Percentiles rank a stretch among this genome's conserved stretches.
Evolutionary conservation across 2,888 invertebrate species (phyloP).

Genomic region (Diarsia dahlii): DNA sequence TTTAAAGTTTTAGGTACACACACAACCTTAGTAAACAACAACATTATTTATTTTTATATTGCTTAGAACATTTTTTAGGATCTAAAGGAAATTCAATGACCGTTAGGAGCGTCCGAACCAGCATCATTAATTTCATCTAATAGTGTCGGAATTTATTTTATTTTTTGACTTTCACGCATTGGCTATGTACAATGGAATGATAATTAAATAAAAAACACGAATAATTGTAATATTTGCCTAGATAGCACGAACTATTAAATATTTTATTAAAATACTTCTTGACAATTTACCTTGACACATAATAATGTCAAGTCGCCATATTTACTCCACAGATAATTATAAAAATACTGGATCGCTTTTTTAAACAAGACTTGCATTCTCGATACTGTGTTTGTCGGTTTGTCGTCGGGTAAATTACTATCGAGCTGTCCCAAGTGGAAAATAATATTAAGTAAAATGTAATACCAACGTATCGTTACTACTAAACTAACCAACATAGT

Average conservation of each 20-base stretch:
- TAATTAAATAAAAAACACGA: slow-evolving; percentile 31
- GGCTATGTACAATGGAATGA: slow-evolving; percentile 44
- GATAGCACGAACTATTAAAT: slow-evolving; percentile 42
- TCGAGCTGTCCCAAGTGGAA: not conserved
- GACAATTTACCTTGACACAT: slow-evolving; percentile 82
- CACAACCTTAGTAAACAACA: slow-evolving; percentile 71
- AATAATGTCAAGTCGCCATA: slow-evolving; percentile 76
- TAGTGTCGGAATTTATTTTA: slow-evolving; percentile 7
- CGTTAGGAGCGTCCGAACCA: slow-evolving; percentile 84
- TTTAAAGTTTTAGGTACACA: slow-evolving; percentile 70
- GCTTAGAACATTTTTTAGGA: slow-evolving; percentile 62
- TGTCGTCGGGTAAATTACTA: slow-evolving; percentile 14
- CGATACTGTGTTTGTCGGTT: slow-evolving; percentile 1
- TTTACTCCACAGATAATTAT: slow-evolving; percentile 40
- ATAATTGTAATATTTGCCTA: slow-evolving; percentile 33
- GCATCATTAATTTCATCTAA: slow-evolving; percentile 72
- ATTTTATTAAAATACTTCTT: slow-evolving; percentile 61
- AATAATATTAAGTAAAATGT: too few species aligned
- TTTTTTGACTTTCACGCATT: slow-evolving; percentile 29
- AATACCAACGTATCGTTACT: too few species aligned
- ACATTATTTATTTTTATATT: slow-evolving; percentile 60
- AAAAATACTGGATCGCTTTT: not conserved
- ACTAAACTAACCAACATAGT: too few species aligned
- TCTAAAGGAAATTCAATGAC: slow-evolving; percentile 69
- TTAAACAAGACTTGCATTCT: slow-evolving; percentile 31